phyloP scores from a whole-genome alignment of 2,113 vertebrate species.

The Periophthalmodon schlosseri region DNA sequence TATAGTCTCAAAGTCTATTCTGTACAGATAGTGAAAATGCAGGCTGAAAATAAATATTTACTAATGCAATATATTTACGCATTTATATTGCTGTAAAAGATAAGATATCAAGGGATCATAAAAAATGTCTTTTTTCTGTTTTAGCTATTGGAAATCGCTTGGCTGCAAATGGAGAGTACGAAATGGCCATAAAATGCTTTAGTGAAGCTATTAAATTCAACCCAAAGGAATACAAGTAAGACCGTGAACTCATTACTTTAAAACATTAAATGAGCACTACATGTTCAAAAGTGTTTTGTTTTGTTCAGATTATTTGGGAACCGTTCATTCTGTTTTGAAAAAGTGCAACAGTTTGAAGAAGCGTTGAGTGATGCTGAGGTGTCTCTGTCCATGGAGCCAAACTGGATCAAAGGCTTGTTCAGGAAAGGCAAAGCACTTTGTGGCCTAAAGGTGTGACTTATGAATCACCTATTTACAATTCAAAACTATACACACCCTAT shows the following conservation, averaged over 20 bases:
- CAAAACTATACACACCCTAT: too few species aligned
- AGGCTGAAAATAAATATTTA: not conserved
- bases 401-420: conserved; percentile 86
- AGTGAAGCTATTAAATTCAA: conserved; percentile 82
- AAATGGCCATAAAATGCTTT: conserved; percentile 77
- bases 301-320: conserved; percentile 89
- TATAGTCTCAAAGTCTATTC: not conserved
- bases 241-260: not conserved
- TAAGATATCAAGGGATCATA: not conserved
- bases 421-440: conserved; percentile 85
- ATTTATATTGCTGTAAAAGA: not conserved
- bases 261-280: not conserved
- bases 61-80: not conserved
- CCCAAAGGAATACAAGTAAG: conserved; percentile 83
- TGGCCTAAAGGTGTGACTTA: conserved; percentile 81
- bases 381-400: conserved; percentile 73
- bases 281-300: conserved; percentile 57
- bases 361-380: conserved; percentile 80
- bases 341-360: conserved; percentile 70
- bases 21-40: not conserved
- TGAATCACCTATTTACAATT: not conserved
- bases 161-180: conserved; percentile 68
- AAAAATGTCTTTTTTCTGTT: not conserved
- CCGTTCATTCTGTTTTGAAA: conserved; percentile 86
- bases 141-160: conserved; percentile 77